phyloP scores from a whole-genome alignment of 2,888 invertebrate genomes.

The Nomada lathburiana region DNA sequence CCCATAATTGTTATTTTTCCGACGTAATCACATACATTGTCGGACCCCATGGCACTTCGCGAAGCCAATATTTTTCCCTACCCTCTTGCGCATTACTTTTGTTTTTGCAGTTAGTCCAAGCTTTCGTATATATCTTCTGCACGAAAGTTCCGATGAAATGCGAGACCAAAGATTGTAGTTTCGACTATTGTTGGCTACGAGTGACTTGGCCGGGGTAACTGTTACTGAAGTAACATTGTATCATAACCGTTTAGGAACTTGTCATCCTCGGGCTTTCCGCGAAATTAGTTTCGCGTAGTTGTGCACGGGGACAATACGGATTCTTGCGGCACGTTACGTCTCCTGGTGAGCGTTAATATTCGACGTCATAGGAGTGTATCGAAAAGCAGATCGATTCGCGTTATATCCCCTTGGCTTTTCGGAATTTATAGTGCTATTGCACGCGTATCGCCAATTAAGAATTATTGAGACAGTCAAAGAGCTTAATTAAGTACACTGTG shows the following conservation, averaged over 20 bases:
- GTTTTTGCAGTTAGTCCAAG: not conserved
- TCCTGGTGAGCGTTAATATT: constrained; percentile 33
- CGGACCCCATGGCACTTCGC: too few species aligned
- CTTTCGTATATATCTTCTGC: not conserved
- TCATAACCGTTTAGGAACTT: constrained; percentile 3
- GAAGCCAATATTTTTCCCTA: too few species aligned
- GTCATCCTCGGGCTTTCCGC: not conserved
- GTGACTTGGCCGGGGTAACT: not conserved
- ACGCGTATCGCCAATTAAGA: constrained; percentile 3
- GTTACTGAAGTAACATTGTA: not conserved
- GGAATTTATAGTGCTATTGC: constrained; percentile 70
- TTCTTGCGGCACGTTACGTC: not conserved
- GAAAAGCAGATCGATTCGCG: constrained; percentile 54
- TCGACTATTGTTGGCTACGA: not conserved
- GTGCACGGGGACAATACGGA: constrained; percentile 7
- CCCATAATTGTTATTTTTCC: too few species aligned
- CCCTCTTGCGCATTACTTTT: too few species aligned
- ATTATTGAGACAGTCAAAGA: not conserved
- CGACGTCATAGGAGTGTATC: constrained; percentile 28
- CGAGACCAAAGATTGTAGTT: not conserved
- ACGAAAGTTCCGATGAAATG: not conserved
- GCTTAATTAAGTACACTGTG: constrained; percentile 34
- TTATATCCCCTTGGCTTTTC: constrained; percentile 11
- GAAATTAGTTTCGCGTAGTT: constrained; percentile 25
- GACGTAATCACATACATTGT: too few species aligned